Percentiles rank a stretch among this genome's conserved stretches.
Conservation (phyloP, 2,797 vertebrate genomes). For the Ispidina picta region DNA sequence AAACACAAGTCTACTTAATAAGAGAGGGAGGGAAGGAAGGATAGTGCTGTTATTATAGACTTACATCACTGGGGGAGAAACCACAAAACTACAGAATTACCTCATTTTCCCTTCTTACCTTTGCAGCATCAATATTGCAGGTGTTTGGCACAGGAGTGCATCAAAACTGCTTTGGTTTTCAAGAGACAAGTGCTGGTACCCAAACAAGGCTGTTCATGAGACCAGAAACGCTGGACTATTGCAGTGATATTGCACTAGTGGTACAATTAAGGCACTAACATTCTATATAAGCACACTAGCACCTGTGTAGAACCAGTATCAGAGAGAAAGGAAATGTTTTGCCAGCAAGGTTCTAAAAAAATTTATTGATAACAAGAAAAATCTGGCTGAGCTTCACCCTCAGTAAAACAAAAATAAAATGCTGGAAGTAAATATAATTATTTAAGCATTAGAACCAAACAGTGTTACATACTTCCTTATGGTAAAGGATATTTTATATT, state of each 20-base stretch:
- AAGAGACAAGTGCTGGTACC: background rate
- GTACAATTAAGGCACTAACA: background rate
- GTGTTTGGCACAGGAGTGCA: background rate
- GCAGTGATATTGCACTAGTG: background rate
- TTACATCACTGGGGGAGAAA: background rate
- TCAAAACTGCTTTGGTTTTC: background rate
- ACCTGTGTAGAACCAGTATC: background rate
- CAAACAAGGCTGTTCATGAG: background rate
- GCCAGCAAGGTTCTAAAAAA: background rate
- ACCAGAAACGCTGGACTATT: background rate
- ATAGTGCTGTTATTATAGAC: fast-evolving
- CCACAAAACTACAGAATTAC: background rate
- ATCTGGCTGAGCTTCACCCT: background rate
- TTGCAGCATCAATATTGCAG: background rate
- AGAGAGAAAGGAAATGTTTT: background rate
- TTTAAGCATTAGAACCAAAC: background rate
- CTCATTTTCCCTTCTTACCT: background rate
- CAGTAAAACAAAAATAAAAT: background rate
- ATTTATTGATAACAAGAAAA: background rate
- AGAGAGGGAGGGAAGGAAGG: background rate
- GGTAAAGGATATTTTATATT: background rate
- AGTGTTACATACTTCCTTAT: background rate
- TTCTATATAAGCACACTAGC: background rate
- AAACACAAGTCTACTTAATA: background rate
- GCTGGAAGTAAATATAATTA: background rate